These are phyloP conservation scores for Bombus pyrosoma DNA, from an alignment of 1,140 invertebrate species.

Conservation along the genomic window DNA sequence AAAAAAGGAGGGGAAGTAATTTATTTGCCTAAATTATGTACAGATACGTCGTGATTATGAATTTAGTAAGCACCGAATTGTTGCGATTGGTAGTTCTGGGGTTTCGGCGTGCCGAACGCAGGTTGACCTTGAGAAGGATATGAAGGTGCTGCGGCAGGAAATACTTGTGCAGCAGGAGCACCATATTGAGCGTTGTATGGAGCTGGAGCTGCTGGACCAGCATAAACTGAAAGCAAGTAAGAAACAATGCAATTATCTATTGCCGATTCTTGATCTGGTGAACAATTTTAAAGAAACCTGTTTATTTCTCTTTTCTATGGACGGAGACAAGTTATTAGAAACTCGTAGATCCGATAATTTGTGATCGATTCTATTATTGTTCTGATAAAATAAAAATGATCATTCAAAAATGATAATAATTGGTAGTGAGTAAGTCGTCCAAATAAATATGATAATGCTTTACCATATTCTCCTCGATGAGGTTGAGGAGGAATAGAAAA, in stretches of 20 bases:
- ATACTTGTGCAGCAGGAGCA: conserved; percentile 61
- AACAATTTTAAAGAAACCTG: neutral
- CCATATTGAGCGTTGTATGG: conserved; percentile 74
- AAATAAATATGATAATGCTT: too few species aligned
- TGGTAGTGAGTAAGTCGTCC: too few species aligned
- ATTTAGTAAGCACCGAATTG: conserved; percentile 69
- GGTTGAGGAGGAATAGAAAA: too few species aligned
- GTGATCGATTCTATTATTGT: neutral
- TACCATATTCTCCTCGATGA: too few species aligned
- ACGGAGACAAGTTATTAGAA: neutral
- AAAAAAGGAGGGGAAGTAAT: conserved; percentile 71
- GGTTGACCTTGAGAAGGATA: conserved; percentile 50
- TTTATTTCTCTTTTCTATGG: neutral
- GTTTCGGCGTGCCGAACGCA: conserved; percentile 58
- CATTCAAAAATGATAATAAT: neutral
- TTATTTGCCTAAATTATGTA: conserved; percentile 82
- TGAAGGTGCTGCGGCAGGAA: conserved; percentile 59
- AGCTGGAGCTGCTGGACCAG: conserved; percentile 44
- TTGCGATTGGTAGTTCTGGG: conserved; percentile 78
- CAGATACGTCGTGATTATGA: conserved; percentile 60
- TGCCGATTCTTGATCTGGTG: neutral
- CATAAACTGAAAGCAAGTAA: conserved; percentile 65
- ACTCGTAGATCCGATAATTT: neutral
- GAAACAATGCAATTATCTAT: neutral
- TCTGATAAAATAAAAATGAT: neutral